Evolutionary conservation across 1,140 invertebrate genomes (phyloP), one percentile per base, ranked within the genome.

Genomic region (Cephus cinctus): DNA sequence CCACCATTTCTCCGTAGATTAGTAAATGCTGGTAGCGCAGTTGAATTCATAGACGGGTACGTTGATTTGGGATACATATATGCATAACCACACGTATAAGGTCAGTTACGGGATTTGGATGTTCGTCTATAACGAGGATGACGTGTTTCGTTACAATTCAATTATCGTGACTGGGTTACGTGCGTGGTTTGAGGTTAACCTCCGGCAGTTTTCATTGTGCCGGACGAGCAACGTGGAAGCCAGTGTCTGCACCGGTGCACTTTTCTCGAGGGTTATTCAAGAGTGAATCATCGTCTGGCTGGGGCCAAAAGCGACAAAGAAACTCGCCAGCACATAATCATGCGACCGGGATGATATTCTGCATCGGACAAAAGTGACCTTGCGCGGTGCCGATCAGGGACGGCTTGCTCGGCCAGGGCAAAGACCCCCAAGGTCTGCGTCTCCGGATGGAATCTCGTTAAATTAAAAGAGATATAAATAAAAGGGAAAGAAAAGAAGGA

Each of bases 361-460:
- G 47, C 43, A 38, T 31, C 32, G 48, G 52, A 59, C 55, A 63
- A 63, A 57, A 63, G 53, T 43, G 55, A 52, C 61, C 58, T 60
- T 56, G 63, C 34, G 14, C 36, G 21, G 36, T 34, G 40, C 40
- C 49, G 52, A 67, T 65, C 66, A 67, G 56, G 65, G 64, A 53
- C 64, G 55, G 47, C 46, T 40, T 27, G 21, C 50, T 51, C 46
- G 57, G 44, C 9, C 53, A 47, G 63, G 54, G 58, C 56, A 65
- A 65, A n/a, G 51, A 52, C 58, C 63, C 63, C 54, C 61, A 65
- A 65, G 62, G 62, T 43, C 61, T 36, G 34, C 19, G 34, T 36
- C 14, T 15, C 4, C 14, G 11, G 34, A 36, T 36, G 19, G 2
- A 30, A 30, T 8, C 27, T 8, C 14, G 27, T 12, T 15, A 30